Evolutionary conservation across 2,113 vertebrate species (phyloP), one percentile per base, ranked within the genome.

Genomic region (Lepus timidus): DNA sequence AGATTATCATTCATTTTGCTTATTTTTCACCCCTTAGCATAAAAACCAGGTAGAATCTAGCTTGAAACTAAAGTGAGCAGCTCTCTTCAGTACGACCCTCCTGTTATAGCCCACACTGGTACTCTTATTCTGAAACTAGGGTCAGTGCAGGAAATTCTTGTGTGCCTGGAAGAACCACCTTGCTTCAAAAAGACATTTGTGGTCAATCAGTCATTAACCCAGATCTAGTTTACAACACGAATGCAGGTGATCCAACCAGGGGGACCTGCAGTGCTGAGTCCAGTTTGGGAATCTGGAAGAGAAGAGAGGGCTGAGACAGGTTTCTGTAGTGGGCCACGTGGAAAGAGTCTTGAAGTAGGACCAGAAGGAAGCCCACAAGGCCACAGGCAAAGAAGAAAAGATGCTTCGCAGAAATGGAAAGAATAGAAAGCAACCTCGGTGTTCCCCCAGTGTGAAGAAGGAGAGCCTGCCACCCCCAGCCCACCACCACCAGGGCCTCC

Each of bases 21-120:
- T 61, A 12, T 31, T 74, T 76, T 74, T 73, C 16, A 95, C 20
- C 17, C 13, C 9, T 12, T 16, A 51, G 8, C 23, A 94, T 33
- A 71, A 13, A 81, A 84, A 80, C 39, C 44, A 36, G 14, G 36
- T 67, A 64, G 58, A 31, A 0, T 80, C 17, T 71, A 64, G 8
- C 90, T 91, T 70, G 87, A 90, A 89, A 84, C 10, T 49, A 75
- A 78, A 89, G 88, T 83, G 17, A 89, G 7, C 75, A 73, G 3
- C 11, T 80, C 61, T 91, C 61, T 13, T 19, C 44, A 33, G 36
- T 9, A 78, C 67, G 76, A 92, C n/a, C 62, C 1, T 83, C 10
- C 29, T 52, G 85, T 93, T 93, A 51, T n/a, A 84, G 52, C 36
- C 82, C 0, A 27, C 36, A 86, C 4, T 71, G 29, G 67, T 6